Conservation (phyloP, 2,797 vertebrate genomes). For the Glyptemys insculpta region DNA sequence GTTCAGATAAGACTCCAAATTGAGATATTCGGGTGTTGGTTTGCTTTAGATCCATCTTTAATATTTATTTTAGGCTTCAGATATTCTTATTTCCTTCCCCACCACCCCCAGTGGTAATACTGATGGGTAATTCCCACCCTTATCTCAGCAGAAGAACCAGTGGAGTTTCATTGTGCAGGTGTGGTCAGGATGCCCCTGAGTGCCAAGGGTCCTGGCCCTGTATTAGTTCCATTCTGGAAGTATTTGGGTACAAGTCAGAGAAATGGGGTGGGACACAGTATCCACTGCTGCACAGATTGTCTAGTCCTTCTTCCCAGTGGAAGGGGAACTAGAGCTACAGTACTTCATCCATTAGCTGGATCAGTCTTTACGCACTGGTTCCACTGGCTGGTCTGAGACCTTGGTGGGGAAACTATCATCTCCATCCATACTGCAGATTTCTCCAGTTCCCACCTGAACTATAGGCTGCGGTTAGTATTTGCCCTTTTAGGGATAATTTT, state of each 20-base stretch:
- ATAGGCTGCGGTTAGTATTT: not conserved
- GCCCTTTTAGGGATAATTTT: not conserved
- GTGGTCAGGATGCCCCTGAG: not conserved
- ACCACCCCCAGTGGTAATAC: not conserved
- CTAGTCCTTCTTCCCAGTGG: accelerated
- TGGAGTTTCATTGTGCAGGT: not conserved
- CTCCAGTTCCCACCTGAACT: not conserved
- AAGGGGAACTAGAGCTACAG: not conserved
- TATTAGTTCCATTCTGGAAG: not conserved
- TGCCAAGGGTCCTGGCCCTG: not conserved
- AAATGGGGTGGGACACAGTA: accelerated
- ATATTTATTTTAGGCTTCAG: constrained; percentile 36
- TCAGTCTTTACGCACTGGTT: no score
- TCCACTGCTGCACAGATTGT: not conserved
- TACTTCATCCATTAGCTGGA: not conserved
- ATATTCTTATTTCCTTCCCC: not conserved
- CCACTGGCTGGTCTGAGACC: not conserved
- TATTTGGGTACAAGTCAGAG: not conserved
- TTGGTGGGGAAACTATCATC: not conserved
- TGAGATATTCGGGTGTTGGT: not conserved
- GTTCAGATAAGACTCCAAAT: not conserved
- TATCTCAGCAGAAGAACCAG: not conserved
- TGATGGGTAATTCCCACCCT: not conserved
- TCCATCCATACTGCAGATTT: not conserved
- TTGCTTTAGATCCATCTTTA: not conserved